Evolutionary conservation across 30 jellyfish, hydroid and myxozoan species (phyloP).

Genomic region (Mastigias papua): DNA sequence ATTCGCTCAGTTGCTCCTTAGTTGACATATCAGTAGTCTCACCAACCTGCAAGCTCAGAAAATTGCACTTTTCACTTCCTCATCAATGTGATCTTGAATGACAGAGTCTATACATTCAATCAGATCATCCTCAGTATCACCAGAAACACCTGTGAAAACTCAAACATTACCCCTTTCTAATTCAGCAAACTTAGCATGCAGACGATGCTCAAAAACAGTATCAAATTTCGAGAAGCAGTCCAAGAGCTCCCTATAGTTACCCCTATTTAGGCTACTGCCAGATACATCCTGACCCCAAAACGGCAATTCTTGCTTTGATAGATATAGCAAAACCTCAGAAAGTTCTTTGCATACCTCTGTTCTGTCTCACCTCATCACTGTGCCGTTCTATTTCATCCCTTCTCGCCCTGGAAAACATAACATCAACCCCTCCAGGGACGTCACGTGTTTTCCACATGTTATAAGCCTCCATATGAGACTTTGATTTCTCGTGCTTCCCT

Average conservation of each 20-base stretch:
- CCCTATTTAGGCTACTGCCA: not conserved
- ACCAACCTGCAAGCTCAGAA: slow-evolving; percentile 36
- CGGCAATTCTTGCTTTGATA: not conserved
- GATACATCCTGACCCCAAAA: slow-evolving; percentile 7
- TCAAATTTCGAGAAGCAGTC: not conserved
- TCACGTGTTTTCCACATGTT: not conserved
- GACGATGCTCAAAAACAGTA: not conserved
- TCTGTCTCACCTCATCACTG: slow-evolving; percentile 5
- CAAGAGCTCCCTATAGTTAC: no score
- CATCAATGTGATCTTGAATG: slow-evolving; percentile 25
- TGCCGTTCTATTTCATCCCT: slow-evolving; percentile 6
- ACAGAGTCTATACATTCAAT: slow-evolving; percentile 20
- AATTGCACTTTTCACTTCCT: slow-evolving; percentile 25
- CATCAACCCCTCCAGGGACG: no score
- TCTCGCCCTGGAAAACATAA: not conserved
- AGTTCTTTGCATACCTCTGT: not conserved
- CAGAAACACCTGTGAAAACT: slow-evolving; percentile 58
- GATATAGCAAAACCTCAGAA: not conserved
- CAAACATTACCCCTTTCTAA: slow-evolving; percentile 9
- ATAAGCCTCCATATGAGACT: slow-evolving; percentile 9
- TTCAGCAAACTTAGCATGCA: not conserved
- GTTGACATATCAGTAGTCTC: slow-evolving; percentile 61
- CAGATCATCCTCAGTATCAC: slow-evolving; percentile 57
- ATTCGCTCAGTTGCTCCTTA: slow-evolving; percentile 61
- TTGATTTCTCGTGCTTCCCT: slow-evolving; percentile 14